Conservation (phyloP, 2,113 vertebrate genomes). For the Elephas maximus region DNA sequence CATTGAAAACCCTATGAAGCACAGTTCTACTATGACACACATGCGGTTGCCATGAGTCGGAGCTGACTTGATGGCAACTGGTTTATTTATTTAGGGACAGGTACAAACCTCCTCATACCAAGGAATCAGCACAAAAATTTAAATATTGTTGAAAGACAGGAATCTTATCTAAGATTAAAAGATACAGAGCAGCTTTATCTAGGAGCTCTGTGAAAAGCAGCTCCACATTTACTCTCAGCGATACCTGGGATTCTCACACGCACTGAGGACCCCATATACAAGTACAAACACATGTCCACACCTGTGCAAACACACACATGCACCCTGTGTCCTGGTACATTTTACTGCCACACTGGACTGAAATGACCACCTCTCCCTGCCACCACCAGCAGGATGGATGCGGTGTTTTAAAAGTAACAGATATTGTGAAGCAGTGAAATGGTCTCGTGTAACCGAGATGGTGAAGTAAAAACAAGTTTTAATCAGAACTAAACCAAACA, state of each 20-base stretch:
- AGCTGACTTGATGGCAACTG: neutral
- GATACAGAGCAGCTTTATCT: neutral
- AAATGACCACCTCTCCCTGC: neutral
- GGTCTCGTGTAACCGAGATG: neutral
- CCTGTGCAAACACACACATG: neutral
- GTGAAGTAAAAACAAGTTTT: constrained; percentile 24
- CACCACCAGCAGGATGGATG: neutral
- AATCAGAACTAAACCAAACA: neutral
- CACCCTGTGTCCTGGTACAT: fast-evolving
- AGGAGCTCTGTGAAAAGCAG: neutral
- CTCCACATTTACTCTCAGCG: fast-evolving
- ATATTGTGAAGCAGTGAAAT: neutral
- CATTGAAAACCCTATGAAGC: neutral
- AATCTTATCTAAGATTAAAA: neutral
- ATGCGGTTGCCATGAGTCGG: neutral
- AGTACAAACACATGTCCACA: neutral
- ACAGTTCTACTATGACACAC: neutral
- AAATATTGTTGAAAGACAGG: neutral
- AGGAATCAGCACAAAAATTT: neutral
- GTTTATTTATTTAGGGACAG: neutral
- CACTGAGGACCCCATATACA: neutral
- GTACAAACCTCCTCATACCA: neutral
- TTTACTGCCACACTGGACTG: neutral
- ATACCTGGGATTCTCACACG: neutral
- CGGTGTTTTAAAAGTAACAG: constrained; percentile 68